Evolutionary conservation across 2,888 invertebrate species (phyloP).

Genomic region (Entomobrya proxima): DNA sequence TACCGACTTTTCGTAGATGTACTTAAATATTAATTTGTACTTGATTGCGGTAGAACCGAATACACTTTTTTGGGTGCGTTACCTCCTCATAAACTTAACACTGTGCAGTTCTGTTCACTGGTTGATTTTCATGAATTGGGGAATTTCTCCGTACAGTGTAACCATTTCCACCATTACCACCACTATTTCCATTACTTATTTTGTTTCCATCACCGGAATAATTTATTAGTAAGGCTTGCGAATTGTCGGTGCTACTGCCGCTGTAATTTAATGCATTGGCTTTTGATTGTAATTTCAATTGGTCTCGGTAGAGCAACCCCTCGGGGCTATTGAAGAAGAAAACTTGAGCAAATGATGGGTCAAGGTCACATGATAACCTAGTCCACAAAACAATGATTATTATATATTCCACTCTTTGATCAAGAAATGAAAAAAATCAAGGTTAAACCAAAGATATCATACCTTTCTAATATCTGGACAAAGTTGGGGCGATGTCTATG

Average conservation of each 20-base stretch:
- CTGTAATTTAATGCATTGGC: slow-evolving; percentile 49
- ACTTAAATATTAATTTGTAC: slow-evolving; percentile 49
- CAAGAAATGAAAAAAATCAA: neutral
- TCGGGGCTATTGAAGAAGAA: slow-evolving; percentile 82
- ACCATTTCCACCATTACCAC: slow-evolving; percentile 71
- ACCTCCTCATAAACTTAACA: slow-evolving; percentile 41
- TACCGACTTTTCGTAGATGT: neutral
- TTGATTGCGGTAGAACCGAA: slow-evolving; percentile 59
- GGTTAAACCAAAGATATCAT: slow-evolving; percentile 14
- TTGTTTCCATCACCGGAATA: slow-evolving; percentile 67
- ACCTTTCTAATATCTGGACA: slow-evolving; percentile 84
- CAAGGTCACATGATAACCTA: slow-evolving; percentile 83
- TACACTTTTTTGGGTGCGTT: slow-evolving; percentile 33
- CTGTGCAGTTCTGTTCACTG: slow-evolving; percentile 71
- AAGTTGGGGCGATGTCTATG: slow-evolving; percentile 89
- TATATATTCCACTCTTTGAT: neutral
- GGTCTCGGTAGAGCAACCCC: slow-evolving; percentile 68
- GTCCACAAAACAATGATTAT: neutral
- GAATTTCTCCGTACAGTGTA: slow-evolving; percentile 67
- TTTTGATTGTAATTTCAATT: slow-evolving; percentile 53
- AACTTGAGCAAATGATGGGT: slow-evolving; percentile 81
- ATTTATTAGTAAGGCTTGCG: slow-evolving; percentile 65
- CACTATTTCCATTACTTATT: slow-evolving; percentile 62
- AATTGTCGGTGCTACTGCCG: slow-evolving; percentile 60
- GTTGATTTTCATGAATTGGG: slow-evolving; percentile 66